A percentile compares a stretch with the other conserved stretches of the same genome.
Evolutionary conservation across 2,888 invertebrate genomes (phyloP).

Genomic region (Sinelater perroti): DNA sequence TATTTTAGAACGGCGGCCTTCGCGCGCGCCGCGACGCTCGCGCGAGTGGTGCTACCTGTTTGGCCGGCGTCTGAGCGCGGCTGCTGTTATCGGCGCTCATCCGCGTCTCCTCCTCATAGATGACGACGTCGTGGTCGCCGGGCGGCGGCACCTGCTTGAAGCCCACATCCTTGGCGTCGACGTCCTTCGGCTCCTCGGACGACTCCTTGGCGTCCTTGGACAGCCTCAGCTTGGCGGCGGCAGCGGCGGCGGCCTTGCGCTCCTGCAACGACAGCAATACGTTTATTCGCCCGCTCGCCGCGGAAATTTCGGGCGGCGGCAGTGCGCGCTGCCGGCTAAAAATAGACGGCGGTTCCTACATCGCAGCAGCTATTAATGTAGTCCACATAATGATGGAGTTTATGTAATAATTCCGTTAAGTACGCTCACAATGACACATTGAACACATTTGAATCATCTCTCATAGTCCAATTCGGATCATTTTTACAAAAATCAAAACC

Average conservation of each 20-base stretch:
- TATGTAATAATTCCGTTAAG: no score
- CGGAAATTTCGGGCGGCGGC: no score
- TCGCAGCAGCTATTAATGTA: constrained; percentile 31
- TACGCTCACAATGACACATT: no score
- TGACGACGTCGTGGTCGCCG: constrained; percentile 58
- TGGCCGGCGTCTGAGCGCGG: constrained; percentile 59
- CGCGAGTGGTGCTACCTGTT: no score
- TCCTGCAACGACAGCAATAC: constrained; percentile 20
- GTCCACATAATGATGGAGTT: constrained; percentile 28
- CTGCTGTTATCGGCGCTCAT: constrained; percentile 73
- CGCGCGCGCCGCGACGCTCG: no score
- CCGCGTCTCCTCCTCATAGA: constrained; percentile 78
- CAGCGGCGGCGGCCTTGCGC: constrained; percentile 1
- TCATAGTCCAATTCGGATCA: no score
- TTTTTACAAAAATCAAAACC: no score
- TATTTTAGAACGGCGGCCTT: no score
- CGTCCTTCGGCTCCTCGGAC: constrained; percentile 20
- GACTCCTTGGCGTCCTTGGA: constrained; percentile 16
- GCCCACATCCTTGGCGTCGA: constrained; percentile 29
- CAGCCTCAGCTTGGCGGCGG: background rate
- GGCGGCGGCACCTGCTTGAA: constrained; percentile 33
- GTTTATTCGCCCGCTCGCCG: no score
- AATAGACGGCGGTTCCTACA: constrained; percentile 23
- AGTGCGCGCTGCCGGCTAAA: no score
- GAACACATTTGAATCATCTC: no score